phyloP scores from a whole-genome alignment of 2,113 vertebrate species.

The Pavo muticus region DNA sequence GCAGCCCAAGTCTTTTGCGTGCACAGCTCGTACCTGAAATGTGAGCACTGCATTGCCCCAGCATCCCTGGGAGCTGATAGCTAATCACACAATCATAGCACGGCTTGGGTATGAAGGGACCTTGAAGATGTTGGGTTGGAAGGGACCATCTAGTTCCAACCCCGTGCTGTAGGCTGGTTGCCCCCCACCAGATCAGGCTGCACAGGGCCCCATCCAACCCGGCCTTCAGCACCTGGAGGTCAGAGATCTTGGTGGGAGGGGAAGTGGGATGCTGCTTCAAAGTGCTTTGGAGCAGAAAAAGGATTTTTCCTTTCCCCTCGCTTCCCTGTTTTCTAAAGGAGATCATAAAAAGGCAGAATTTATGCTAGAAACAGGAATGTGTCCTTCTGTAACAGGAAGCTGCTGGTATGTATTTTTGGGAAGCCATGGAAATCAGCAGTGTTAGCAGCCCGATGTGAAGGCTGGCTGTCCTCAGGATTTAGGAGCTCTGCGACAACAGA shows the following conservation, averaged over 20 bases:
- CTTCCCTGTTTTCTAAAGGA: neutral
- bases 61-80: neutral
- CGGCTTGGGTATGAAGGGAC: neutral
- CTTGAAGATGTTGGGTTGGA: neutral
- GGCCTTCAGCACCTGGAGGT: neutral
- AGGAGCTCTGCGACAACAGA: neutral
- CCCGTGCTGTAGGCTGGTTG: neutral
- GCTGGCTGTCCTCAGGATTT: neutral
- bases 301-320: neutral
- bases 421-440: neutral
- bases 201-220: neutral
- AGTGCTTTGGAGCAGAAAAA: neutral
- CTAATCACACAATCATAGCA: neutral
- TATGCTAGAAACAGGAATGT: conserved; percentile 56
- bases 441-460: neutral
- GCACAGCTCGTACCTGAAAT: neutral
- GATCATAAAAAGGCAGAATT: conserved; percentile 26
- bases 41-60: rapidly evolving
- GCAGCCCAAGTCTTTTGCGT: rapidly evolving
- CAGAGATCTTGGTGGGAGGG: neutral
- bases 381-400: conserved; percentile 53
- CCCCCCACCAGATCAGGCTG: neutral
- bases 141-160: neutral
- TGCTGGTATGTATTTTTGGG: conserved; percentile 56
- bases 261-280: neutral